phyloP scores from a whole-genome alignment of 1,140 invertebrate genomes.

The Drosophila triauraria region DNA sequence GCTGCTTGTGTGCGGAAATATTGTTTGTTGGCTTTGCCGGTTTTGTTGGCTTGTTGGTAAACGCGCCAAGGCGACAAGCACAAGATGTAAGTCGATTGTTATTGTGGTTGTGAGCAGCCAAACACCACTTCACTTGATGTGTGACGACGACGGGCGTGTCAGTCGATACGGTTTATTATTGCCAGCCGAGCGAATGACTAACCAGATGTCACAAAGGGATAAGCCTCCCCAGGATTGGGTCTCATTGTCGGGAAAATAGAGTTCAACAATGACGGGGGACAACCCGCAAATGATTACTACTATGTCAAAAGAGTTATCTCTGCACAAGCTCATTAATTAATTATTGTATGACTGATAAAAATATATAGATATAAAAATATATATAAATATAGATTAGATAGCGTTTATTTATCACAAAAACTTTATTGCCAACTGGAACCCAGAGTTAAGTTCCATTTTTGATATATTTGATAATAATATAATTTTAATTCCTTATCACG shows the following conservation, averaged over 20 bases:
- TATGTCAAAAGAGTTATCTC: background rate
- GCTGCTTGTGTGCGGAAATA: constrained; percentile 34
- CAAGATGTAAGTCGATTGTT: constrained; percentile 64
- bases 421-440: background rate
- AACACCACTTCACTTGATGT: constrained; percentile 74
- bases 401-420: constrained; percentile 4
- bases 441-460: no score
- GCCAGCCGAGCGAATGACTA: constrained; percentile 64
- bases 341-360: background rate
- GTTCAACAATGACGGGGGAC: background rate
- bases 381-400: constrained; percentile 14
- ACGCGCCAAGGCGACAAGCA: constrained; percentile 34
- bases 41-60: constrained; percentile 22
- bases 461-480: background rate
- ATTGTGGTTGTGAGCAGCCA: constrained; percentile 60
- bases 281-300: constrained; percentile 1
- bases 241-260: constrained; percentile 23
- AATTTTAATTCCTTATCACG: background rate
- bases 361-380: no score
- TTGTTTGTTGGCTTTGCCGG: constrained; percentile 28
- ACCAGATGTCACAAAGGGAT: constrained; percentile 19
- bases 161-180: constrained; percentile 73
- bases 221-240: background rate
- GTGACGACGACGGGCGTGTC: constrained; percentile 49
- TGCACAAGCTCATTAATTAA: background rate